Conservation (phyloP, 2,888 invertebrate species). For the Drosophila acutilabella region DNA sequence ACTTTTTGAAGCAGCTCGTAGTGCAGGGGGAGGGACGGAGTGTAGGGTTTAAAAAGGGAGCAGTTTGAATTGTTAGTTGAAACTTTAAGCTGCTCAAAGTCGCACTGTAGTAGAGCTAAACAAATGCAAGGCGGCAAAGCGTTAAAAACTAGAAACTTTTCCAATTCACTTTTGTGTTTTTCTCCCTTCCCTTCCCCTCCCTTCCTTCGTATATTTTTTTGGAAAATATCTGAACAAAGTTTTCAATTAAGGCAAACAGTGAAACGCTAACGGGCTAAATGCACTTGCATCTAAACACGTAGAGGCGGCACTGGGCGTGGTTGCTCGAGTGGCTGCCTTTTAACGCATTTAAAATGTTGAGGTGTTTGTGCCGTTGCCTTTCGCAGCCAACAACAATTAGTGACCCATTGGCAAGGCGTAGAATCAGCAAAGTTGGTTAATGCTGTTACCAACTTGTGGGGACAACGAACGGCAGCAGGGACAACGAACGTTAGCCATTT, state of each 20-base stretch:
- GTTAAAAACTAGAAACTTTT: conserved; percentile 76
- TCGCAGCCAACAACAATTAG: conserved; percentile 70
- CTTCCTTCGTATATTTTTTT: conserved; percentile 34
- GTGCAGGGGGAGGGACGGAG: neutral
- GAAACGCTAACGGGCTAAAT: conserved; percentile 58
- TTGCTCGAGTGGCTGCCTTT: conserved; percentile 52
- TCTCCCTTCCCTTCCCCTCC: no score
- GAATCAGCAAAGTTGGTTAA: conserved; percentile 36
- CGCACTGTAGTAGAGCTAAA: conserved; percentile 60
- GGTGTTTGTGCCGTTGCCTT: conserved; percentile 59
- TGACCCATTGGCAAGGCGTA: conserved; percentile 56
- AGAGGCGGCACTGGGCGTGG: neutral
- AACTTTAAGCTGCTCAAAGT: conserved; percentile 61
- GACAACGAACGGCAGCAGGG: conserved; percentile 12
- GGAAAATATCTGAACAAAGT: conserved; percentile 69
- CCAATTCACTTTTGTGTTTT: conserved; percentile 58
- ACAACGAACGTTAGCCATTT: conserved; percentile 49
- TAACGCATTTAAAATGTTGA: conserved; percentile 50
- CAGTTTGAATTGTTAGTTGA: conserved; percentile 23
- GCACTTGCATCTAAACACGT: conserved; percentile 35
- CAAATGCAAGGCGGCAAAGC: conserved; percentile 75
- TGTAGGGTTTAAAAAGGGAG: neutral
- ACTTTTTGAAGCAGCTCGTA: conserved; percentile 35
- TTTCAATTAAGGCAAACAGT: conserved; percentile 77
- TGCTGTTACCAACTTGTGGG: conserved; percentile 28